Percentiles rank a stretch among this genome's conserved stretches.
phyloP scores from a whole-genome alignment of 2,888 invertebrate genomes.

The Machimus rusticus region DNA sequence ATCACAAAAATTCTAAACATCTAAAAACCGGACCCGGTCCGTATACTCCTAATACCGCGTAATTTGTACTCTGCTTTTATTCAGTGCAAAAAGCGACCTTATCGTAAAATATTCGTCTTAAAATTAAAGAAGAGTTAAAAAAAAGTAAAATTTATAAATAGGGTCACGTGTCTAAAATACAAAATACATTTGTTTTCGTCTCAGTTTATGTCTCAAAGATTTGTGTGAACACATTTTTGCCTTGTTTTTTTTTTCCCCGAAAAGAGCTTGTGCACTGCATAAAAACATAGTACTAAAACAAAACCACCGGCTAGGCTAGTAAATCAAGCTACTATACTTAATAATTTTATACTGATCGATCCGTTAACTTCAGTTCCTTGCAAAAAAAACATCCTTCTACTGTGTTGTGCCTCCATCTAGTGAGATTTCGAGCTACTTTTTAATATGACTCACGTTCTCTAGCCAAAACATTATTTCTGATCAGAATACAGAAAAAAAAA shows the following conservation, averaged over 20 bases:
- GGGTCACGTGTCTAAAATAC: conserved; percentile 6
- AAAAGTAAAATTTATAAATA: background rate
- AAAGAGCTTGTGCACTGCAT: conserved; percentile 1
- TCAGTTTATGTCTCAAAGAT: background rate
- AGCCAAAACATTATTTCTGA: background rate
- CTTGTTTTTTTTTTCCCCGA: background rate
- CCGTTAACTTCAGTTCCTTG: background rate
- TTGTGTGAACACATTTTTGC: background rate
- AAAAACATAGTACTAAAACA: background rate
- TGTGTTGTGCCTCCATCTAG: background rate
- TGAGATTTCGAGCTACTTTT: background rate
- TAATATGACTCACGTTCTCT: background rate
- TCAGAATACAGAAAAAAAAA: background rate
- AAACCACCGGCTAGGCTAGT: background rate
- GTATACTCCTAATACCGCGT: background rate
- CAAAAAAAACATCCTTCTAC: background rate
- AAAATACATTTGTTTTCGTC: background rate
- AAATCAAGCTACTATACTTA: background rate
- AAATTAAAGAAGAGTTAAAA: conserved; percentile 3
- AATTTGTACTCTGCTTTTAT: conserved; percentile 23
- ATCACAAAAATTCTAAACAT: background rate
- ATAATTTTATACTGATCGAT: background rate
- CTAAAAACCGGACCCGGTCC: background rate
- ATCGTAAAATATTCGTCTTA: background rate
- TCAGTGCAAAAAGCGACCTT: conserved; percentile 15